Base-by-base conservation (phyloP, 2,888 invertebrate genomes). In the Synanthedon formicaeformis region DNA sequence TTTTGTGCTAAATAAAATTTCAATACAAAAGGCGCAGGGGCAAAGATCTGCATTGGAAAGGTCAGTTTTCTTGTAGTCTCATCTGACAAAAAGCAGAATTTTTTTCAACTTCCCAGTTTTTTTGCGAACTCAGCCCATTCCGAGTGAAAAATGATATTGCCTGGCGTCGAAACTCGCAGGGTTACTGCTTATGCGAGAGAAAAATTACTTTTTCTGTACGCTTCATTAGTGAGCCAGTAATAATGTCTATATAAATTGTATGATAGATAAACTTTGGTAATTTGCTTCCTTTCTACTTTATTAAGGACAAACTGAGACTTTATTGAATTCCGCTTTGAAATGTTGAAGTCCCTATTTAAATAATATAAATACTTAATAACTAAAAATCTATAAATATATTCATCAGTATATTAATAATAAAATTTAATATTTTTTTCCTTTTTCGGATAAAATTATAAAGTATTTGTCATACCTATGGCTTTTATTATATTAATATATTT, bases 1-100 rank as follows among this genome's bases (percentile, higher is more conserved):
- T 72, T 78, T 81, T 81, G 74, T 77, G 70, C 71, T 73, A 66
- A 74, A 74, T 73, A 78, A 78, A 78, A 78, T 74, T 23, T 72
- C 71, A 73, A 68, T 67, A 79, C 73, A 79, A 78, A 71, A 62
- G 67, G 52, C 54, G 56, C 59, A 53, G 54, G 56, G 53, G 52
- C 63, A 61, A 67, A 67, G 67, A 67, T 64, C 62, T 67, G 60
- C 61, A 60, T 58, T 58, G 59, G 58, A 59, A 57, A 63, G 60
- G 59, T 58, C 57, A 60, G 57, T 55, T 55, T 62, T 60, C 60
- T 58, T 60, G 58, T 52, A 51, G 52, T 53, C 58, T 58, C 57
- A 56, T 41, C 51, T 58, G 52, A 58, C 60, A 58, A 45, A 45
- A 67, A 51, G 56, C 59, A 57, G 57, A 59, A 60, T 58, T 66